These are phyloP conservation scores for Tipula lateralis DNA, from an alignment of 2,888 invertebrate species.

Conservation along the genomic window DNA sequence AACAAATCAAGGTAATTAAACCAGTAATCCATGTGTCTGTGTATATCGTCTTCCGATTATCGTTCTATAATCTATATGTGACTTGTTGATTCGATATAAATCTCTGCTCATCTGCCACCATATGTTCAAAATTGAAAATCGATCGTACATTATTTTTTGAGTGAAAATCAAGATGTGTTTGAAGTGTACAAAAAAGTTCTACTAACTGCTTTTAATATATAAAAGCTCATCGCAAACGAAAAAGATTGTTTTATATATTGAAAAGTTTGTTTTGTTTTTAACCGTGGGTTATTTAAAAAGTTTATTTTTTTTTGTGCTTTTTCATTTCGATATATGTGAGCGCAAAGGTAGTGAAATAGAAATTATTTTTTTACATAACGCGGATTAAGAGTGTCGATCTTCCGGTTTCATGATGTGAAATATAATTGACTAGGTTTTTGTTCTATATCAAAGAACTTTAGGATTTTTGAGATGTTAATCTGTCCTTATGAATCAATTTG, in stretches of 20 bases:
- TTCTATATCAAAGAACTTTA: no score
- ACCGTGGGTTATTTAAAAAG: not conserved
- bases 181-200: not conserved
- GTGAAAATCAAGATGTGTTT: not conserved
- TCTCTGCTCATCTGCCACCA: not conserved
- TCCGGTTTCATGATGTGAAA: not conserved
- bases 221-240: not conserved
- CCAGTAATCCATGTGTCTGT: not conserved
- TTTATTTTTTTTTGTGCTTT: not conserved
- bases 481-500: no score
- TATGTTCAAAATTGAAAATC: not conserved
- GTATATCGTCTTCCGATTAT: not conserved
- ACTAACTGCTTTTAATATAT: not conserved
- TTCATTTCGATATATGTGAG: not conserved
- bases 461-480: no score
- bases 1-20: constrained; percentile 30
- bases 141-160: not conserved
- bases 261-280: constrained; percentile 13
- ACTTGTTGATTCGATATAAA: not conserved
- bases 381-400: no score
- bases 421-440: not conserved
- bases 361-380: not conserved
- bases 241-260: not conserved
- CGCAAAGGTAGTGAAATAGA: not conserved
- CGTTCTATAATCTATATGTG: not conserved